Evolutionary conservation across 1,140 invertebrate genomes (phyloP), one percentile per base, ranked within the genome.

Genomic region (Drosophila pseudoobscura): DNA sequence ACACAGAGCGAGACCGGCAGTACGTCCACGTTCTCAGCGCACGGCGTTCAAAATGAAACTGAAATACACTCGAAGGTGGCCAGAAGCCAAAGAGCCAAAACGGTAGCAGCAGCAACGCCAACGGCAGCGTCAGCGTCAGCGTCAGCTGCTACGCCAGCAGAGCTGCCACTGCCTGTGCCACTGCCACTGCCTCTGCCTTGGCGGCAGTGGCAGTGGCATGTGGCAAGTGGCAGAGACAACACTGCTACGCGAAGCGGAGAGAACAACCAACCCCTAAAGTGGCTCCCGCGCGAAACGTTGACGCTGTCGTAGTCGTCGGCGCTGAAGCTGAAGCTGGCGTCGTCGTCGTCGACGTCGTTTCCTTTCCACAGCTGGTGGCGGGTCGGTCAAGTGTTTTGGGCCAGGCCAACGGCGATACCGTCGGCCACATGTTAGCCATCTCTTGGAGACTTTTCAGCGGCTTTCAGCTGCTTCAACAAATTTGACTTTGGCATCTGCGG

Each of bases 41-140:
- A 85, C 89, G 78, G 83, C 84, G 89, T 89, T 89, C 83, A 71
- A 90, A 90, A 79, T 90, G 80, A 90, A 90, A 90, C 89, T 90
- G 76, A 90, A 90, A 83, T 79, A 78, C 78, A 77, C 71, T 75
- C 75, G 72, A 77, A 74, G 73, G 72, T 66, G 61, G 66, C 71
- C 57, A 64, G 84, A 54, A 72, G 69, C 71, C 68, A 70, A 78
- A 79, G 64, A 72, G 71, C 39, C 74, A 60, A 64, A 75, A 58
- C 53, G 52, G 64, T 39, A 39, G 35, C 35, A 39, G 31, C 9
- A 26, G 35, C 65, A 52, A 60, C 50, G 46, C 52, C 68, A 52
- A 78, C 56, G 56, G 20, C 47, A 56, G 5, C 24, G 24, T 29
- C 65, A 52, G 56, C 50, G 46, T 43, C 68, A 47, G 75, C 56